These are phyloP conservation scores for Cerastis rubricosa DNA, from an alignment of 2,888 invertebrate species.

Conservation along the genomic window DNA sequence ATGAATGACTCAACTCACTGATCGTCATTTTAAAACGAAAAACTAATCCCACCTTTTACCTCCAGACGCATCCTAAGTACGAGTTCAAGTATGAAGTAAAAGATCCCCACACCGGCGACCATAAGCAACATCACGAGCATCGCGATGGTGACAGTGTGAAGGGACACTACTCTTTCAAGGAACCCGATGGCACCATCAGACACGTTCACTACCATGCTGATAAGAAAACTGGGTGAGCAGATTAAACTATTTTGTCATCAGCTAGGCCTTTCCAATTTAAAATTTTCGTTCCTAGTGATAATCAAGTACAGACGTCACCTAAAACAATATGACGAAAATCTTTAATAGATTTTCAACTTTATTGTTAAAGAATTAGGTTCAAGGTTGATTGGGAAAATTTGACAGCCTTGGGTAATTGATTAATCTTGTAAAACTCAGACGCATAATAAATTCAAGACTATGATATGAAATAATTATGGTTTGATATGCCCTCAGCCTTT, in stretches of 20 bases:
- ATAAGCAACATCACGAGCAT: conserved; percentile 85
- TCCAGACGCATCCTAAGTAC: conserved; percentile 75
- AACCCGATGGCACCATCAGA: conserved; percentile 62
- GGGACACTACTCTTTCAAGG: conserved; percentile 51
- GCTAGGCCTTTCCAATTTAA: background rate
- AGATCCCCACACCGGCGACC: conserved; percentile 86
- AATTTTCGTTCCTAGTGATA: background rate
- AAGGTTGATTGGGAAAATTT: too few relatives aligned
- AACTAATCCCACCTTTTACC: conserved; percentile 5
- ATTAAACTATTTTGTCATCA: background rate
- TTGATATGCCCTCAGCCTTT: background rate
- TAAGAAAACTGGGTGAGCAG: conserved; percentile 49
- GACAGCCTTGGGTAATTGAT: background rate
- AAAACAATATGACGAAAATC: too few relatives aligned
- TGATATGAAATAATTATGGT: background rate
- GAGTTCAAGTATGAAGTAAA: conserved; percentile 85
- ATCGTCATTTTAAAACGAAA: background rate
- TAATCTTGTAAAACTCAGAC: background rate
- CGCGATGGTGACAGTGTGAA: conserved; percentile 64
- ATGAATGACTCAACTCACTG: background rate
- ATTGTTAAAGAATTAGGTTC: too few relatives aligned
- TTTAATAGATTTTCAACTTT: too few relatives aligned
- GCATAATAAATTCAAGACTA: background rate
- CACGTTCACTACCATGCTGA: conserved; percentile 59
- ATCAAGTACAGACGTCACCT: background rate